Conservation (phyloP, 2,797 vertebrate genomes). For the Takifugu rubripes region DNA sequence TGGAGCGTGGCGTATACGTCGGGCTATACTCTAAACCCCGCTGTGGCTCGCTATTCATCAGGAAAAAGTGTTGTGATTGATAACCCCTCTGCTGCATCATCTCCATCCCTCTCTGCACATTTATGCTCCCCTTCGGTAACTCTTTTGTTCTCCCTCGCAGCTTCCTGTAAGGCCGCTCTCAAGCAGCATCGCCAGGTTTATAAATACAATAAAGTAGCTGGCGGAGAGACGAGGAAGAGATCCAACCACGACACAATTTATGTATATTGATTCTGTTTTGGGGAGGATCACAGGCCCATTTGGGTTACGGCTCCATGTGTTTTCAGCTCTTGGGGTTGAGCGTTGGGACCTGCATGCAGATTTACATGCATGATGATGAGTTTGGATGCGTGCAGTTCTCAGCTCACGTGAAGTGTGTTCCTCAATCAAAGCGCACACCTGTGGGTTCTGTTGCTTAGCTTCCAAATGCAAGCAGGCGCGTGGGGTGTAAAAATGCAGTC, state of each 20-base stretch:
- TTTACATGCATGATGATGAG: too few relatives aligned
- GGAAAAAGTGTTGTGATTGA: constrained; percentile 56
- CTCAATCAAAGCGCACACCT: too few relatives aligned
- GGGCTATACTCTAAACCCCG: constrained; percentile 44
- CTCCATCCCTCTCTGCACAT: constrained; percentile 36
- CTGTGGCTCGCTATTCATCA: constrained; percentile 17
- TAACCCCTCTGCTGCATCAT: constrained; percentile 50
- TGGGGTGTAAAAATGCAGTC: too few relatives aligned
- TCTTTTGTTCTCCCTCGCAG: constrained; percentile 56
- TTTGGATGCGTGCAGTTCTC: too few relatives aligned
- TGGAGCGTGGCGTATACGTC: constrained; percentile 32
- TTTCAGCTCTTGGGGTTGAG: too few relatives aligned
- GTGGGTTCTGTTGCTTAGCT: too few relatives aligned
- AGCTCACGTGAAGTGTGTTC: too few relatives aligned
- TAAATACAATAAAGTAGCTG: constrained; percentile 63
- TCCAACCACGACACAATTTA: not conserved
- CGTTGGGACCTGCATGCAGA: too few relatives aligned
- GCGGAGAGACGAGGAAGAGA: constrained; percentile 18
- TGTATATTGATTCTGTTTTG: too few relatives aligned
- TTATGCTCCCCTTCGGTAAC: constrained; percentile 44
- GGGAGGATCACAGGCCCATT: too few relatives aligned
- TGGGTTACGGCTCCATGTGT: too few relatives aligned
- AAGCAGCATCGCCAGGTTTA: constrained; percentile 62
- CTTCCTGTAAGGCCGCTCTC: constrained; percentile 51
- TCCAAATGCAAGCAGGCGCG: too few relatives aligned